Evolutionary conservation across 37 sponge, comb jelly and placozoan species (phyloP), one percentile per base, ranked within the genome.

Genomic region (Ianthella basta): DNA sequence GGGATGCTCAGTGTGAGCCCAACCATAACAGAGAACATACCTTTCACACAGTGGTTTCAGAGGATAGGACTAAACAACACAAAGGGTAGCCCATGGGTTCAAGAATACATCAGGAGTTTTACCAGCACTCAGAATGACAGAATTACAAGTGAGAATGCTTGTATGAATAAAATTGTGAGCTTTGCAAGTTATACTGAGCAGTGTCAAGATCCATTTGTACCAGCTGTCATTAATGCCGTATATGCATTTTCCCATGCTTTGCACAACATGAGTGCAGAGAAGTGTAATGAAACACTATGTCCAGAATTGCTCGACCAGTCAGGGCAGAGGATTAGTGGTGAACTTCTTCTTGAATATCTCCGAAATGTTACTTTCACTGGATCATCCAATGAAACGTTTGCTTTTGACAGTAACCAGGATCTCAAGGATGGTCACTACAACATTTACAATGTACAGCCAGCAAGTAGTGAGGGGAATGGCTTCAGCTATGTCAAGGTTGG

Each of bases 221-320:
- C 92, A 32, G 81, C 87, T 40, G 50, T 67, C 44, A 86, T 92
- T 23, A 89, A 94, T 73, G 95, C 95, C 29, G 85, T 92, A 13
- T 82, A 86, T 72, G 95, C 92, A 30, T 78, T 91, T 59, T 92
- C 92, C 4, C 57, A 83, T 78, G 85, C 95, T 18, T 68, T 94
- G 12, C 82, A 81, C 38, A 81, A 85, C 53, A 33, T 94, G 33
- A 63, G 80, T 21, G 30, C 25, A 34, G 72, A 38, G 27, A 21
- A 33, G 0, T 92, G 93, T 54, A 87, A 56, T 65, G 60, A 38
- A 44, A 38, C 38, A 10, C 78, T 83, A 4, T 93, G 93, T 44
- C 0, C 8, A 10, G 80, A 79, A 1, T 66, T 63, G 12, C 33
- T 80, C 0, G 61, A 35, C 39, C 27, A 44, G 8, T 44, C 50